Evolutionary conservation across 1,140 invertebrate species (phyloP).

Genomic region (Mya arenaria): DNA sequence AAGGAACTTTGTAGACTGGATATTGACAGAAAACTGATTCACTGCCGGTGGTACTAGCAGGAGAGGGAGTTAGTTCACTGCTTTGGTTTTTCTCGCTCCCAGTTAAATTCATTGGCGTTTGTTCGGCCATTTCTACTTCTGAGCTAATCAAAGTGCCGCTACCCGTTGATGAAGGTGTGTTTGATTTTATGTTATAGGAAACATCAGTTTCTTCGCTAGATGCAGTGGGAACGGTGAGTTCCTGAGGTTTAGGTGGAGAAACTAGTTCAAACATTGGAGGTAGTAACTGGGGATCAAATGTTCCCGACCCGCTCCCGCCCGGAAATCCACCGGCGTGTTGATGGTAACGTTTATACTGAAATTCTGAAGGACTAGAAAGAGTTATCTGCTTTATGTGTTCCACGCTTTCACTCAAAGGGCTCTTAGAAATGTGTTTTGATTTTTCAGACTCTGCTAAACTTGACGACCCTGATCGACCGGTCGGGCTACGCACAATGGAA

Average conservation of each 20-base stretch:
- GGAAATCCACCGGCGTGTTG: not conserved
- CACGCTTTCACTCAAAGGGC: conserved; percentile 33
- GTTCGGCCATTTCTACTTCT: not conserved
- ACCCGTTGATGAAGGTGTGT: too few relatives aligned
- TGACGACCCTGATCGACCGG: not conserved
- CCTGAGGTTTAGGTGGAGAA: not conserved
- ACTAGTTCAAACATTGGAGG: conserved; percentile 41
- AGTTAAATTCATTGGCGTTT: conserved; percentile 6
- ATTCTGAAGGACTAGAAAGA: conserved; percentile 49
- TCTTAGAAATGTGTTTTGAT: conserved; percentile 39
- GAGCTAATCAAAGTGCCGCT: too few relatives aligned
- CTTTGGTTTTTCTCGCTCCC: too few relatives aligned
- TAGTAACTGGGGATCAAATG: conserved; percentile 25
- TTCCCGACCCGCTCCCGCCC: not conserved
- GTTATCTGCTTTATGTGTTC: conserved; percentile 46
- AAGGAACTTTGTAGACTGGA: conserved; percentile 30
- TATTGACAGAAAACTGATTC: conserved; percentile 32
- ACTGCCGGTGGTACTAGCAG: not conserved
- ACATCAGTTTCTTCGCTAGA: conserved; percentile 3
- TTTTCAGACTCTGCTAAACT: conserved; percentile 7
- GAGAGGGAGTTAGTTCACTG: too few relatives aligned
- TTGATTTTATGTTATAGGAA: conserved; percentile 20
- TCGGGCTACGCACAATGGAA: conserved; percentile 11
- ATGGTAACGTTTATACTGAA: conserved; percentile 45
- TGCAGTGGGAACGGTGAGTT: not conserved